Evolutionary conservation across 2,888 invertebrate genomes (phyloP).

Genomic region (Sphinx pinastri): DNA sequence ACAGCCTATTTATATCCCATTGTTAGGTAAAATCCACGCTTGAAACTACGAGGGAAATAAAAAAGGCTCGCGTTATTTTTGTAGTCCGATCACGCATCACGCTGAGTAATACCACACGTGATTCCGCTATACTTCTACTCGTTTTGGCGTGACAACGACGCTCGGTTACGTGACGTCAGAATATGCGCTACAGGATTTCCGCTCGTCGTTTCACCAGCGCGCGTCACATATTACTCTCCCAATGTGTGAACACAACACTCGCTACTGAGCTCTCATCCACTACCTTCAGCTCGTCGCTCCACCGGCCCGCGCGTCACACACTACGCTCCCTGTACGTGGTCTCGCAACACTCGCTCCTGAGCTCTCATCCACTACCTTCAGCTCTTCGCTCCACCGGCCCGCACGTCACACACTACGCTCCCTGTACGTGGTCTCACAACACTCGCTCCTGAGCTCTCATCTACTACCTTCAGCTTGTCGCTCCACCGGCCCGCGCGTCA

Average conservation of each 20-base stretch:
- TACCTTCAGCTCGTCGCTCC: slow-evolving; percentile 12
- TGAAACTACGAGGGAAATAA: background rate
- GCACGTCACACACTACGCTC: slow-evolving; percentile 16
- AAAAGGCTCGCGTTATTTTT: background rate
- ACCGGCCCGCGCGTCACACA: slow-evolving; percentile 7
- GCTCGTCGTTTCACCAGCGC: slow-evolving; percentile 7
- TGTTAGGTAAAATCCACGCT: slow-evolving; percentile 18
- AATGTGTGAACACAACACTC: slow-evolving; percentile 11
- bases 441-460: slow-evolving; percentile 11
- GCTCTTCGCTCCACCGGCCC: slow-evolving; percentile 9
- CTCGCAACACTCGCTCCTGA: slow-evolving; percentile 12
- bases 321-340: slow-evolving; percentile 9
- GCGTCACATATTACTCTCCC: slow-evolving; percentile 7
- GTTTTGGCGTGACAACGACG: background rate
- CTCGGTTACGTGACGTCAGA: background rate
- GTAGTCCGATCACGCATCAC: slow-evolving; percentile 15
- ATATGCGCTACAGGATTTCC: background rate
- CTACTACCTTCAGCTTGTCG: slow-evolving; percentile 13
- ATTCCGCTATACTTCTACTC: background rate
- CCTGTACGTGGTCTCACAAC: slow-evolving; percentile 14
- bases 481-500: background rate
- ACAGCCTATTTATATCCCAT: slow-evolving; percentile 20
- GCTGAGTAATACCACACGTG: slow-evolving; percentile 3
- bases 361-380: slow-evolving; percentile 7
- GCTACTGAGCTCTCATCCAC: slow-evolving; percentile 11